phyloP scores from a whole-genome alignment of 2,888 invertebrate genomes.

The Cephalotes varians region DNA sequence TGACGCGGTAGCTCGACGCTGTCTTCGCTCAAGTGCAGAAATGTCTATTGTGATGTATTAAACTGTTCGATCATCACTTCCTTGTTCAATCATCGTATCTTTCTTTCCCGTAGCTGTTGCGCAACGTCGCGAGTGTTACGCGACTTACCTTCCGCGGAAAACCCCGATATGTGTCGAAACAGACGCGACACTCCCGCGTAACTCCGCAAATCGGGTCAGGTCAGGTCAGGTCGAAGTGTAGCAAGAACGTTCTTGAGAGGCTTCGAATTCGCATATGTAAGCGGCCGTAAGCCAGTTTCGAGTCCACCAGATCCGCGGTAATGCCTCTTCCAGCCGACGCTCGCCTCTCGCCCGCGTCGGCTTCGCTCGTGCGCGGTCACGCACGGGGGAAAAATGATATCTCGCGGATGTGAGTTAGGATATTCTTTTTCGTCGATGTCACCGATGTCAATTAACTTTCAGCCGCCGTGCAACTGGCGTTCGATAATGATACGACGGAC shows the following conservation, averaged over 20 bases:
- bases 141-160: neutral
- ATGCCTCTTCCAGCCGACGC: neutral
- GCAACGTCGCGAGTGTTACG: neutral
- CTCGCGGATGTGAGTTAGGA: neutral
- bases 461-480: neutral
- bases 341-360: too few species aligned
- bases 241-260: slow-evolving; percentile 5
- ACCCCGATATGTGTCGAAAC: neutral
- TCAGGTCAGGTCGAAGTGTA: neutral
- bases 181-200: neutral
- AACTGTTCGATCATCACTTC: neutral
- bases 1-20: neutral
- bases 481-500: slow-evolving; percentile 3
- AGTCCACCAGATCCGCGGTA: neutral
- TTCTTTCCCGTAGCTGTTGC: neutral
- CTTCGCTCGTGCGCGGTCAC: neutral
- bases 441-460: slow-evolving; percentile 21
- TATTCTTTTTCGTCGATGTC: neutral
- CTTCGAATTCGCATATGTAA: slow-evolving; percentile 26
- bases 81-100: too few species aligned
- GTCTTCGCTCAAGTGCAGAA: neutral
- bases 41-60: neutral
- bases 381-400: neutral
- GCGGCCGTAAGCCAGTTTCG: slow-evolving; percentile 4
- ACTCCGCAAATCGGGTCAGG: slow-evolving; percentile 16